Evolutionary conservation across 1,140 invertebrate genomes (phyloP).

Genomic region (Lineus longissimus): DNA sequence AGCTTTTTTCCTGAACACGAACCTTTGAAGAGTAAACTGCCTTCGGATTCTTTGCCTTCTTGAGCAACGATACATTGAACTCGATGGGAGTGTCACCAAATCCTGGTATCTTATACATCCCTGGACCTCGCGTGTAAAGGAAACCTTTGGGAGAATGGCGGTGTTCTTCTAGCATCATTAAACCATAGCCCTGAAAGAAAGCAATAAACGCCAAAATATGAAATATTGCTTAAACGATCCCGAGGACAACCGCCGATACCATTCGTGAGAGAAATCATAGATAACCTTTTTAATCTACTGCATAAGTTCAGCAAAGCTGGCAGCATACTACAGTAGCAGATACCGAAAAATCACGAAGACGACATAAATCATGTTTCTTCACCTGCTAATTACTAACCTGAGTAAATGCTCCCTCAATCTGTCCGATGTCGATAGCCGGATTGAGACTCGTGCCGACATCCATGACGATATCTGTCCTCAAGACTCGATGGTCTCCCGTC

Average conservation of each 20-base stretch:
- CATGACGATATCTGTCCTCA: conserved; percentile 88
- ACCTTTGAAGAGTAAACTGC: conserved; percentile 95
- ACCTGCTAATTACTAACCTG: conserved; percentile 60
- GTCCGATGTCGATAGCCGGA: conserved; percentile 90
- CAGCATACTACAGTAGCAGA: not conserved
- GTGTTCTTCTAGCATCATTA: conserved; percentile 87
- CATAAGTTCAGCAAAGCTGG: not conserved
- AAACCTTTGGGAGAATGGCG: conserved; percentile 78
- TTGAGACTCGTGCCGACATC: conserved; percentile 86
- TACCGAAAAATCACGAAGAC: no score
- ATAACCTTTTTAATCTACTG: no score
- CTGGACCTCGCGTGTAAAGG: conserved; percentile 80
- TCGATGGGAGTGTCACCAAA: conserved; percentile 82
- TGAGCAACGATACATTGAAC: conserved; percentile 89
- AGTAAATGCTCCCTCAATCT: conserved; percentile 86
- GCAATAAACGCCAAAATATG: no score
- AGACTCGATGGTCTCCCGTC: conserved; percentile 63
- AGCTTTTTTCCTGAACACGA: no score
- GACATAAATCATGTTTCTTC: no score
- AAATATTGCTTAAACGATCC: no score
- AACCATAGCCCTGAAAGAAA: conserved; percentile 71
- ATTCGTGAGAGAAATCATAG: no score
- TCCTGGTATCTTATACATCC: conserved; percentile 88
- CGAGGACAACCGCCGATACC: no score
- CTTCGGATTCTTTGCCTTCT: conserved; percentile 78